phyloP scores from a whole-genome alignment of 2,888 invertebrate genomes.

The Brenthis hecate region DNA sequence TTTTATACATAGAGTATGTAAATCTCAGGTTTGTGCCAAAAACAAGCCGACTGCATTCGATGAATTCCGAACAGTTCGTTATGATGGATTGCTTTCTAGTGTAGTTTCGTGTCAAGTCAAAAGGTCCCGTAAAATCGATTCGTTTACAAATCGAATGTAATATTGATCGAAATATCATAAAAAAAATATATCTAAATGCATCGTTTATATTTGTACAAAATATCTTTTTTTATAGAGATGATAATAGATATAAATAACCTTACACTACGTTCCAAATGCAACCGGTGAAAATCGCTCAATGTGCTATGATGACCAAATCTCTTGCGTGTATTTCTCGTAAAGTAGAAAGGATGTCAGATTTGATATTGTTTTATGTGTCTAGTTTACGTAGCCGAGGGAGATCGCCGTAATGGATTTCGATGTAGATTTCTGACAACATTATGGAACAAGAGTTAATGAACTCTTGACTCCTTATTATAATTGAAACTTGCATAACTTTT shows the following conservation, averaged over 20 bases:
- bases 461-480: too few species aligned
- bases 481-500: too few species aligned
- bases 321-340: constrained; percentile 2
- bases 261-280: too few species aligned
- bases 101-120: background rate
- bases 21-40: constrained; percentile 65
- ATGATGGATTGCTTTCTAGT: constrained; percentile 32
- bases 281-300: background rate
- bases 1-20: constrained; percentile 64
- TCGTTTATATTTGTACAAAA: too few species aligned
- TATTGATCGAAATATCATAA: too few species aligned
- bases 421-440: background rate
- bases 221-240: too few species aligned
- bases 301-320: background rate
- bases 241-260: too few species aligned
- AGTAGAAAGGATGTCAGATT: background rate
- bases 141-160: too few species aligned
- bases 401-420: background rate
- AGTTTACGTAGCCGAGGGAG: constrained; percentile 9
- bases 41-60: constrained; percentile 53
- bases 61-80: constrained; percentile 56
- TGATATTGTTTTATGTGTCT: constrained; percentile 6
- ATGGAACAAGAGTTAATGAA: background rate
- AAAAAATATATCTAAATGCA: too few species aligned
- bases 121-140: too few species aligned